Evolutionary conservation across 1,140 invertebrate genomes (phyloP), one percentile per base, ranked within the genome.

Genomic region (Octopus bimaculoides): DNA sequence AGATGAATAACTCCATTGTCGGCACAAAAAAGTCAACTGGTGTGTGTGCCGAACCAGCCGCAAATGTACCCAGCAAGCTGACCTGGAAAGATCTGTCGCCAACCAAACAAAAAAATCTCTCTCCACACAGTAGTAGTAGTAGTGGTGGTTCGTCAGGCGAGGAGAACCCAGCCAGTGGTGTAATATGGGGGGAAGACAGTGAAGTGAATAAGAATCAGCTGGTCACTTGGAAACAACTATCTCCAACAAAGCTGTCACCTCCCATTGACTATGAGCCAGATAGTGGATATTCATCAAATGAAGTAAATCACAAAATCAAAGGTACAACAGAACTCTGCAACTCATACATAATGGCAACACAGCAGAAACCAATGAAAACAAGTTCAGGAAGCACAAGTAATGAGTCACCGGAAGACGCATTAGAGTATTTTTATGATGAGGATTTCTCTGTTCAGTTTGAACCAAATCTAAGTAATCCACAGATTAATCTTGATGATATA

Each of bases 381-480:
- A 61, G 17, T 54, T 69, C n/a, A 52, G 66, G 14, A 52, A 41
- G n/a, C 54, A 26, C 71, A 14, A 52, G 41, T 52, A 75, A 75
- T 75, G 74, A 75, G 41, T 79, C 82, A 4, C 80, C 82, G 20
- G 86, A 85, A 17, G 86, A 82, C 4, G 81, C 77, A 2, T 79
- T 81, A 12, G 87, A 88, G 20, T 88, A 88, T 80, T 88, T 86
- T 78, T 88, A 88, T 69, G 87, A 88, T 79, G 87, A 88, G 75
- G 87, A 88, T 79, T 88, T 88, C 81, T 86, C 83, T 41, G 87
- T 88, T 54, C 86, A 87, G 78, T 88, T 86, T 83, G 87, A 87
- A 75, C 85, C 86, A 12, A 87, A 88, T 76, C 81, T 88, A 20
- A 80, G 85, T 10, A 83, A 86, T 56, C 83, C 84, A 9, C 82